A percentile compares a stretch with the other conserved stretches of the same genome.
phyloP scores from a whole-genome alignment of 2,888 invertebrate species.

The Bellardia pandia region DNA sequence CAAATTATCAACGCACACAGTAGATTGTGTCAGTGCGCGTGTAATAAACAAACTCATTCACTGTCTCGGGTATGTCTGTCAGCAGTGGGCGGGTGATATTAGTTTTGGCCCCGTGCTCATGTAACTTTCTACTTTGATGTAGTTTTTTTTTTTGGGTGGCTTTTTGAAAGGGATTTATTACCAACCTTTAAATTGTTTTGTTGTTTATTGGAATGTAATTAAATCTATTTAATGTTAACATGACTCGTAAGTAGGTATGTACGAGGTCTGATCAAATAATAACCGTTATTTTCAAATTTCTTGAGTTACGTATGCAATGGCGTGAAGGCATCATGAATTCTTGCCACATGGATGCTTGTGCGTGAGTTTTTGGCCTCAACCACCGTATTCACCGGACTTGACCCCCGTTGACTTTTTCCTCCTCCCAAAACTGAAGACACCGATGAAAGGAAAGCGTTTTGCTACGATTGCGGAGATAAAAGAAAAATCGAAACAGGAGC shows the following conservation, averaged over 20 bases:
- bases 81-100: conserved; percentile 18
- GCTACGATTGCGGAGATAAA: no score
- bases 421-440: no score
- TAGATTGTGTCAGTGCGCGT: background rate
- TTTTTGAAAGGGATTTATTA: conserved; percentile 33
- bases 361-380: no score
- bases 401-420: no score
- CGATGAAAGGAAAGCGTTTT: no score
- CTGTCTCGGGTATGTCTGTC: conserved; percentile 1
- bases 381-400: no score
- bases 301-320: no score
- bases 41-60: background rate
- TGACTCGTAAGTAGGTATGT: background rate
- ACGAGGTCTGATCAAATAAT: no score
- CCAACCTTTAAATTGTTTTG: conserved; percentile 23
- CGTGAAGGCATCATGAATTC: no score
- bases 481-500: no score
- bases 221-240: conserved; percentile 27
- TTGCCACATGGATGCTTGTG: no score
- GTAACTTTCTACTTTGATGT: background rate
- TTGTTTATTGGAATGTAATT: conserved; percentile 29
- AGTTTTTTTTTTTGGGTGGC: background rate
- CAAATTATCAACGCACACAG: conserved; percentile 3
- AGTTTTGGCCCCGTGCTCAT: background rate
- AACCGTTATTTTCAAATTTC: no score